Conservation (phyloP, 2,113 vertebrate genomes). For the Phoenicopterus ruber region DNA sequence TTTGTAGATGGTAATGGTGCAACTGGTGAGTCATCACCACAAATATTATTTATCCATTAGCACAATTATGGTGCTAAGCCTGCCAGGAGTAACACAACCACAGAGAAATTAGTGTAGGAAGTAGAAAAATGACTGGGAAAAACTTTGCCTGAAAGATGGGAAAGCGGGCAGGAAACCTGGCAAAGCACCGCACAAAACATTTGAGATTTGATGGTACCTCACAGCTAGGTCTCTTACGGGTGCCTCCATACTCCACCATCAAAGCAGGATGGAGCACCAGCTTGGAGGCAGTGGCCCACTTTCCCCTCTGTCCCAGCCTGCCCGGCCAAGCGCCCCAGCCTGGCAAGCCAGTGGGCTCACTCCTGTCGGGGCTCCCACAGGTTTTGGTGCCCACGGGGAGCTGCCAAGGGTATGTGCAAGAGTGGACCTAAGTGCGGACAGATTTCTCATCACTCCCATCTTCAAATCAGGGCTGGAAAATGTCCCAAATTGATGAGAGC, state of each 20-base stretch:
- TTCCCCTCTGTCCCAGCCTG: neutral
- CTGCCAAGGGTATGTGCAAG: neutral
- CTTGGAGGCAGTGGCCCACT: neutral
- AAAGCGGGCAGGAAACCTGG: neutral
- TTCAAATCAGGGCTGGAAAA: neutral
- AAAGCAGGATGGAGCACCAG: neutral
- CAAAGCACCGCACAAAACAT: neutral
- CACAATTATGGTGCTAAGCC: neutral
- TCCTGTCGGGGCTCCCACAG: accelerated
- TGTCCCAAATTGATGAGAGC: neutral
- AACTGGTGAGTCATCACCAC: neutral
- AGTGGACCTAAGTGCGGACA: accelerated
- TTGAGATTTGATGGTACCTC: neutral
- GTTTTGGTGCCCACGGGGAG: neutral
- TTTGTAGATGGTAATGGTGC: neutral
- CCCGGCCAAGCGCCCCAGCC: neutral
- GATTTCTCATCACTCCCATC: neutral
- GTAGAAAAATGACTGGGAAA: neutral
- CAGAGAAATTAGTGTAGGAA: neutral
- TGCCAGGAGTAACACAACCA: neutral
- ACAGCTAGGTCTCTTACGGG: neutral
- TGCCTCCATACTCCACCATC: neutral
- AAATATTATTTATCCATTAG: neutral
- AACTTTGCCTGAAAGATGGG: neutral
- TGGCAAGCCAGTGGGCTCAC: accelerated